phyloP scores from a whole-genome alignment of 2,113 vertebrate species.

The Perccottus glenii region DNA sequence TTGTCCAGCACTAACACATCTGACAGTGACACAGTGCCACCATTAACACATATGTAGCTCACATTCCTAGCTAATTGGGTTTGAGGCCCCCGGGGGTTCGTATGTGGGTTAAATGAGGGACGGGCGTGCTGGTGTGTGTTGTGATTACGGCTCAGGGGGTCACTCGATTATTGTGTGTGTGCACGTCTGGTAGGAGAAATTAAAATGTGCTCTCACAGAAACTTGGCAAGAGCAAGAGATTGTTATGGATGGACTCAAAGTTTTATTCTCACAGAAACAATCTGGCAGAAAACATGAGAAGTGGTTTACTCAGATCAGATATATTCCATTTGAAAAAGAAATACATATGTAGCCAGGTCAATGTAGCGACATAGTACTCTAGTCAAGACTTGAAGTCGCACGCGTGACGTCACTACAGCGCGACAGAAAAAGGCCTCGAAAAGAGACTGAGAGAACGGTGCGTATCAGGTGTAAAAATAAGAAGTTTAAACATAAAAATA shows the following conservation, averaged over 20 bases:
- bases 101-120: constrained; percentile 28
- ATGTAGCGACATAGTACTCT: no score
- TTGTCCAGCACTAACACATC: constrained; percentile 26
- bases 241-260: constrained; percentile 2
- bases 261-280: background rate
- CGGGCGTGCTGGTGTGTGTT: constrained; percentile 9
- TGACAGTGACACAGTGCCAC: constrained; percentile 61
- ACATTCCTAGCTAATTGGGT: constrained; percentile 61
- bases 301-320: no score
- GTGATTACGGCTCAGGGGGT: constrained; percentile 47
- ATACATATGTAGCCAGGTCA: no score
- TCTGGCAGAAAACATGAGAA: background rate
- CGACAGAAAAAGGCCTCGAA: no score
- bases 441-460: no score
- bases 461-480: no score
- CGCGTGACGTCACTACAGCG: no score
- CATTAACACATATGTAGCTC: constrained; percentile 52
- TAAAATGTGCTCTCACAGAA: constrained; percentile 9
- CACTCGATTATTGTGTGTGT: constrained; percentile 16
- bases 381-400: no score
- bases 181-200: background rate
- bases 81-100: constrained; percentile 42
- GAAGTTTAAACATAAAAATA: no score
- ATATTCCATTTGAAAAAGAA: no score
- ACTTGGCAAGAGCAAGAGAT: background rate